phyloP scores from a whole-genome alignment of 1,140 invertebrate genomes.

The Zelostemma sp. region DNA sequence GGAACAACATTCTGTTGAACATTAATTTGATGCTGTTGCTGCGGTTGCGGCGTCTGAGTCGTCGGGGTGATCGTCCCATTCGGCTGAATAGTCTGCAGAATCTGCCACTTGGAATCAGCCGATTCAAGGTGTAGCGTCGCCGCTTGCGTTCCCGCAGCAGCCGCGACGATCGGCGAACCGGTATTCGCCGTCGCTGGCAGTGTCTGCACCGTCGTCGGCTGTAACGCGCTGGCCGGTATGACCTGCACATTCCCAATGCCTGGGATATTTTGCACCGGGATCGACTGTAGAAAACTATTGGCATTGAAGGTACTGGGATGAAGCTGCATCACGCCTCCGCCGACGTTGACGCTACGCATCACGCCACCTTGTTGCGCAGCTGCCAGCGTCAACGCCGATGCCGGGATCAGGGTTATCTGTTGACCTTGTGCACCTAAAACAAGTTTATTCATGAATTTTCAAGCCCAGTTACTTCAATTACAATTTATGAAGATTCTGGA shows the following conservation, averaged over 20 bases:
- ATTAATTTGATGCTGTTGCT: slow-evolving; percentile 56
- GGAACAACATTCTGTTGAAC: slow-evolving; percentile 39
- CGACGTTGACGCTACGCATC: slow-evolving; percentile 61
- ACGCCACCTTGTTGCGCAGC: slow-evolving; percentile 59
- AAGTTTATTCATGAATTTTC: background rate
- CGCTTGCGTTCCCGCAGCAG: slow-evolving; percentile 32
- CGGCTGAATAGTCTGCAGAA: slow-evolving; percentile 74
- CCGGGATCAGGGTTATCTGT: slow-evolving; percentile 80
- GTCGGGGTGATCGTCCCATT: slow-evolving; percentile 58
- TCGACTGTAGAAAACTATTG: slow-evolving; percentile 72
- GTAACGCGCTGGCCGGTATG: slow-evolving; percentile 73
- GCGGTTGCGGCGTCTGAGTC: slow-evolving; percentile 46
- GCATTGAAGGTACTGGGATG: slow-evolving; percentile 56
- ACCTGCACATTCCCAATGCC: slow-evolving; percentile 84
- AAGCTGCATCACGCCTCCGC: slow-evolving; percentile 65
- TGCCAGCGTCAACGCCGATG: slow-evolving; percentile 68
- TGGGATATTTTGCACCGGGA: slow-evolving; percentile 79
- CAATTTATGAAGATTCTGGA: background rate
- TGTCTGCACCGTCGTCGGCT: slow-evolving; percentile 61
- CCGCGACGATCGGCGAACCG: slow-evolving; percentile 49
- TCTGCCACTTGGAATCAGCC: slow-evolving; percentile 85
- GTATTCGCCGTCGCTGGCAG: slow-evolving; percentile 47
- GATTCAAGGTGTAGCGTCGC: slow-evolving; percentile 79
- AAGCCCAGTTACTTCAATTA: background rate
- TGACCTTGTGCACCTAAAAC: slow-evolving; percentile 74